phyloP scores from a whole-genome alignment of 2,888 invertebrate genomes.

The Himalopsyche tibetana region DNA sequence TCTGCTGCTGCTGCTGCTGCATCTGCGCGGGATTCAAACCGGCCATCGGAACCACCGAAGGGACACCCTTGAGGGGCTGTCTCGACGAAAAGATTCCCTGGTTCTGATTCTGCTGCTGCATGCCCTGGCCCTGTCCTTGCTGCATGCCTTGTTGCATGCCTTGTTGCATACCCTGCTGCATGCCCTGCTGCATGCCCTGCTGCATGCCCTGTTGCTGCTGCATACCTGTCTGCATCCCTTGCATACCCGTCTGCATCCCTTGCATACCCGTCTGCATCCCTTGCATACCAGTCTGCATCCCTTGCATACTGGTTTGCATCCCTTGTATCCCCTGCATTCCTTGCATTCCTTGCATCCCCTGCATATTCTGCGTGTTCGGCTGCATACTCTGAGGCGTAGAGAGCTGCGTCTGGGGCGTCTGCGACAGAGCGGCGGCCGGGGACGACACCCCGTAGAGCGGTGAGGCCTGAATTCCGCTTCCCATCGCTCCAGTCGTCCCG shows the following conservation, averaged over 20 bases:
- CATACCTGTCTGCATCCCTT: slow-evolving; percentile 67
- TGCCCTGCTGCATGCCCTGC: slow-evolving; percentile 65
- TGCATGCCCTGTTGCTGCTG: slow-evolving; percentile 69
- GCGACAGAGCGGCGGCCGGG: slow-evolving; percentile 46
- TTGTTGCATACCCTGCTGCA: slow-evolving; percentile 65
- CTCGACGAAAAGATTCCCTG: slow-evolving; percentile 67
- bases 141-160: slow-evolving; percentile 68
- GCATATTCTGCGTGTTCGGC: slow-evolving; percentile 65
- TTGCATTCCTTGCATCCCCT: slow-evolving; percentile 67
- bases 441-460: slow-evolving; percentile 49
- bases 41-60: slow-evolving; percentile 76
- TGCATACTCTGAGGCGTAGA: slow-evolving; percentile 61
- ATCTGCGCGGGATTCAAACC: slow-evolving; percentile 69
- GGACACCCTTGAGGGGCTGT: slow-evolving; percentile 72
- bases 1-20: slow-evolving; percentile 70
- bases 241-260: slow-evolving; percentile 62
- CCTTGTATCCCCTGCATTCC: slow-evolving; percentile 44
- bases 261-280: slow-evolving; percentile 18
- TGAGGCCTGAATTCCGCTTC: slow-evolving; percentile 45
- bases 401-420: slow-evolving; percentile 65
- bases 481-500: slow-evolving; percentile 45
- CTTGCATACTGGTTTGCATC: slow-evolving; percentile 67
- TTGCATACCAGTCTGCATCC: slow-evolving; percentile 40
- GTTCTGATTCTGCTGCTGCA: slow-evolving; percentile 67
- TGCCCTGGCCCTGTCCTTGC: slow-evolving; percentile 68